Evolutionary conservation across 2,797 vertebrate species (phyloP).

Genomic region (Sternarchorhynchus goeldii): DNA sequence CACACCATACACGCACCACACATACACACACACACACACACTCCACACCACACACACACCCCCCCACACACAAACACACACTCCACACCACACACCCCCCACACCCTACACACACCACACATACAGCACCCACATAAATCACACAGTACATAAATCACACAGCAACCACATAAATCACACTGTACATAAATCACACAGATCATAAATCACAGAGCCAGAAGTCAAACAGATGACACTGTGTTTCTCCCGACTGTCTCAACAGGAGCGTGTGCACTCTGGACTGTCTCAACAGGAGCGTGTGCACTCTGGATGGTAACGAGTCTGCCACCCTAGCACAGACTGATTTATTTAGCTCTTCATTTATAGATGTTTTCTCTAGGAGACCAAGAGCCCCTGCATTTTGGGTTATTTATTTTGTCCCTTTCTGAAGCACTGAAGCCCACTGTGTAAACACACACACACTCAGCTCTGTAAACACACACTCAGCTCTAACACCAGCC

Average conservation of each 20-base stretch:
- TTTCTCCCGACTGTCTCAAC: conserved; percentile 85
- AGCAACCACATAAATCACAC: too few relatives aligned
- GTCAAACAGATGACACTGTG: conserved; percentile 92
- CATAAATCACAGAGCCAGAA: conserved; percentile 61
- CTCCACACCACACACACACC: too few relatives aligned
- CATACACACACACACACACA: too few relatives aligned
- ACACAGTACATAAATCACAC: too few relatives aligned
- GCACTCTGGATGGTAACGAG: conserved; percentile 90
- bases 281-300: conserved; percentile 84
- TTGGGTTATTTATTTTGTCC: conserved; percentile 55
- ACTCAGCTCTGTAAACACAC: conserved; percentile 20
- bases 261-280: conserved; percentile 93
- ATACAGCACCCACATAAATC: background rate
- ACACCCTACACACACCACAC: background rate
- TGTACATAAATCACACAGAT: conserved; percentile 36
- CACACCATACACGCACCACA: too few relatives aligned
- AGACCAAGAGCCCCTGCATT: conserved; percentile 73
- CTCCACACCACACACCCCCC: too few relatives aligned
- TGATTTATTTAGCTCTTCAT: conserved; percentile 77
- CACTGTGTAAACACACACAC: background rate
- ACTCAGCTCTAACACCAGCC: background rate
- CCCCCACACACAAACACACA: too few relatives aligned
- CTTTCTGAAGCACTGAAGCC: conserved; percentile 31
- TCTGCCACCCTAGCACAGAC: conserved; percentile 69
- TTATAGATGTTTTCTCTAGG: conserved; percentile 83